These are phyloP conservation scores for Haplotaxodon microlepis DNA, from an alignment of 2,113 vertebrate genomes.

Conservation along the genomic window DNA sequence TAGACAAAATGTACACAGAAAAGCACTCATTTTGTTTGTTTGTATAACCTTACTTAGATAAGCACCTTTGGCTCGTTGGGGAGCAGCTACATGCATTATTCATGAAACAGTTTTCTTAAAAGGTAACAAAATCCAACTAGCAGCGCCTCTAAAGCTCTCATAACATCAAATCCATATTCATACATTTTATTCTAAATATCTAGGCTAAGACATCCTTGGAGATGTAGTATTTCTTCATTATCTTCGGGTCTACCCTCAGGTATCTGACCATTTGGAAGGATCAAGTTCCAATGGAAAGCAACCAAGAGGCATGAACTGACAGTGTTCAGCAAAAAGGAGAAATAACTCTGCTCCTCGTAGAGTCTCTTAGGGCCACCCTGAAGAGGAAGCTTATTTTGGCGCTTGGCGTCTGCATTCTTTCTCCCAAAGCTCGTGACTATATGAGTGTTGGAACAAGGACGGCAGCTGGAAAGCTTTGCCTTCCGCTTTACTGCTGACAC, in stretches of 20 bases:
- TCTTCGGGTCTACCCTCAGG: neutral
- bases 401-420: neutral
- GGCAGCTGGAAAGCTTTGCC: neutral
- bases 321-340: neutral
- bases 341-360: neutral
- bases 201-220: neutral
- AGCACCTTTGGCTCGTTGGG: neutral
- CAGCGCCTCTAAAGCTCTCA: neutral
- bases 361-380: neutral
- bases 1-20: neutral
- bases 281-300: neutral
- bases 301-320: neutral
- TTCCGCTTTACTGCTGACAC: neutral
- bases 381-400: neutral
- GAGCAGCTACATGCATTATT: neutral
- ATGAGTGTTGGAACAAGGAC: neutral
- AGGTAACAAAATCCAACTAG: neutral
- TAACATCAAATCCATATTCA: neutral
- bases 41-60: neutral
- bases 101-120: neutral
- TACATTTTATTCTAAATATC: neutral
- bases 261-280: neutral
- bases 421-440: neutral
- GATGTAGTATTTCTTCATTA: neutral
- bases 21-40: neutral